These are phyloP conservation scores for Tyto alba DNA, from an alignment of 2,113 vertebrate genomes.

Conservation along the genomic window DNA sequence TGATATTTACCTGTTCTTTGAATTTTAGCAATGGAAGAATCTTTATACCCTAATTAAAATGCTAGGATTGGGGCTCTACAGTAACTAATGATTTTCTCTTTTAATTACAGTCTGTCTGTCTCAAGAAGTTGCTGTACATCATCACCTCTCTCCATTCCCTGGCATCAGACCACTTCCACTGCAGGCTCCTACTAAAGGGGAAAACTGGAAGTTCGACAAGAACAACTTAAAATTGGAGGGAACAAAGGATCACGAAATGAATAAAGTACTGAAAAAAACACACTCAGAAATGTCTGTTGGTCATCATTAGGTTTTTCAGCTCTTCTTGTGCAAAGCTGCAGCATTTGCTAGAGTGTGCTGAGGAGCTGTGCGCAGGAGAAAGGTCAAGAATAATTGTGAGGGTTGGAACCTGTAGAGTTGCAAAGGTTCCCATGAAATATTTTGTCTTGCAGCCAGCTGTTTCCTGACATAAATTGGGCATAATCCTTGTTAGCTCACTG, in stretches of 20 bases:
- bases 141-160: not conserved
- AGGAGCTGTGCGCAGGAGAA: not conserved
- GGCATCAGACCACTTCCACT: not conserved
- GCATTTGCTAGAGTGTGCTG: not conserved
- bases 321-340: not conserved
- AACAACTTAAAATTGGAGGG: not conserved
- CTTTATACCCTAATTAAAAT: not conserved
- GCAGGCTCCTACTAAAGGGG: not conserved
- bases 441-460: not conserved
- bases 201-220: not conserved
- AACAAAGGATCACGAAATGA: not conserved
- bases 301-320: not conserved
- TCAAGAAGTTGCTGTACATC: not conserved
- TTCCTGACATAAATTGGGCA: constrained; percentile 8
- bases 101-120: not conserved
- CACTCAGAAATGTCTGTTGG: not conserved
- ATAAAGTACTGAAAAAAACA: not conserved
- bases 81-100: not conserved
- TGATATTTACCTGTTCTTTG: not conserved
- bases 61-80: not conserved
- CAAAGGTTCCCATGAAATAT: not conserved
- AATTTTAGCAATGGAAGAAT: not conserved
- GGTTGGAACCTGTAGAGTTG: not conserved
- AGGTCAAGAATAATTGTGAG: not conserved
- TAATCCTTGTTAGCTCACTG: not conserved